Conservation (phyloP, 2,113 vertebrate genomes). For the Prochilodus magdalenae region DNA sequence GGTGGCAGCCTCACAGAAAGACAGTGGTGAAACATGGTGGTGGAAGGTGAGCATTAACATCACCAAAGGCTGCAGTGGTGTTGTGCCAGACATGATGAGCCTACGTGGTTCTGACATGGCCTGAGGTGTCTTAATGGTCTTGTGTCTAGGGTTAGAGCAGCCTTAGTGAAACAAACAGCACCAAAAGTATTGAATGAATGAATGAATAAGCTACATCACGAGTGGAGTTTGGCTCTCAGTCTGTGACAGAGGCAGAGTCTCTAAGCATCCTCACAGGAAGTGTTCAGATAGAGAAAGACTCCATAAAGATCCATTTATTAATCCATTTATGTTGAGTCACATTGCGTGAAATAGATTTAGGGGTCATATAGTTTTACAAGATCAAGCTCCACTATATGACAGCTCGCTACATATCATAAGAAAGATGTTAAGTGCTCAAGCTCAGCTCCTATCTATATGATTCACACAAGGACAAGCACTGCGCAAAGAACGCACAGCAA, state of each 20-base stretch:
- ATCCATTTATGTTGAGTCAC: neutral
- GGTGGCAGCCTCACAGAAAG: too few relatives aligned
- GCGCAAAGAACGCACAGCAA: neutral
- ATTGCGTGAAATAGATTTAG: neutral
- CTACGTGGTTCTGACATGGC: neutral
- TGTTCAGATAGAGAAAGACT: neutral
- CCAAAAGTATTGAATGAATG: neutral
- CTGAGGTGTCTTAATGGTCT: neutral
- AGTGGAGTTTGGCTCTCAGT: neutral
- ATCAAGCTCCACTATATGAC: neutral
- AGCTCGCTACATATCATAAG: neutral
- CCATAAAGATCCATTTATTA: neutral
- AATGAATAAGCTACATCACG: neutral
- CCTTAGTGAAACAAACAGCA: neutral
- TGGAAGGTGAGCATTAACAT: too few relatives aligned
- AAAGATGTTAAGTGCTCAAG: neutral
- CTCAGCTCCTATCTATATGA: too few relatives aligned
- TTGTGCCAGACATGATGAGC: too few relatives aligned
- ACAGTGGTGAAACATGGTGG: too few relatives aligned
- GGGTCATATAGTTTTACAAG: neutral
- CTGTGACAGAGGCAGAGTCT: neutral
- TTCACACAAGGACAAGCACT: neutral
- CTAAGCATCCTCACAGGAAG: neutral
- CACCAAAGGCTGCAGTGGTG: too few relatives aligned
- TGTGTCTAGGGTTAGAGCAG: neutral